Evolutionary conservation across 2,797 vertebrate genomes (phyloP).

Genomic region (Hoplostethus mediterraneus): DNA sequence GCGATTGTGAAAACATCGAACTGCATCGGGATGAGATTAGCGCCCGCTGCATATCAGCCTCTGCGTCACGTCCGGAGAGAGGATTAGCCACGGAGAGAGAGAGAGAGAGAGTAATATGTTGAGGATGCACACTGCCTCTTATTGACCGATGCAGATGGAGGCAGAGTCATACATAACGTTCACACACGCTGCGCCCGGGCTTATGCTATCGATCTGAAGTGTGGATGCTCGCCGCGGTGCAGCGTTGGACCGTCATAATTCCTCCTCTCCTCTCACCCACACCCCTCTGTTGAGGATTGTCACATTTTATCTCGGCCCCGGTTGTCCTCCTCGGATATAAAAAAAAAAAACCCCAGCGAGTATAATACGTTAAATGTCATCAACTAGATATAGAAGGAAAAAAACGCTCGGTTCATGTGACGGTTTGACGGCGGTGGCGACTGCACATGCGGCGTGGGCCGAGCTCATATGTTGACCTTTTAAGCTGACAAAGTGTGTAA

Average conservation of each 20-base stretch:
- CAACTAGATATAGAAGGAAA: conserved; percentile 29
- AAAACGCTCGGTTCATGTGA: conserved; percentile 10
- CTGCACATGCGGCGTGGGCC: conserved; percentile 45
- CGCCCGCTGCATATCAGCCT: not conserved
- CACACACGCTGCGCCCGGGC: conserved; percentile 35
- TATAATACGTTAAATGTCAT: conserved; percentile 15
- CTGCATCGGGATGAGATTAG: conserved; percentile 16
- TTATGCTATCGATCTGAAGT: conserved; percentile 52
- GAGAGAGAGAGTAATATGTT: conserved; percentile 27
- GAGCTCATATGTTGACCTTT: conserved; percentile 83
- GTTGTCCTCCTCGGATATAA: conserved; percentile 15
- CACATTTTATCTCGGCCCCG: conserved; percentile 29
- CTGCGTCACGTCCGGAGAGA: conserved; percentile 35
- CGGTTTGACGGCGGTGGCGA: conserved; percentile 36
- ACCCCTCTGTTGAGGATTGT: conserved; percentile 24
- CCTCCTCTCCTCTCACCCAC: conserved; percentile 21
- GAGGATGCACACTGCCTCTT: conserved; percentile 34
- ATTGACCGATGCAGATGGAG: conserved; percentile 63
- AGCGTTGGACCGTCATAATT: conserved; percentile 41
- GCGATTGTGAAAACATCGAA: not conserved
- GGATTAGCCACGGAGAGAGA: conserved; percentile 18
- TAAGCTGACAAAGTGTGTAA: conserved; percentile 82
- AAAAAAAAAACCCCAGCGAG: not conserved
- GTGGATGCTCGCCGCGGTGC: conserved; percentile 34
- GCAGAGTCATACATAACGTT: conserved; percentile 58